Evolutionary conservation across 1,140 invertebrate species (phyloP), one percentile per base, ranked within the genome.

Genomic region (Cheumatopsyche charites): DNA sequence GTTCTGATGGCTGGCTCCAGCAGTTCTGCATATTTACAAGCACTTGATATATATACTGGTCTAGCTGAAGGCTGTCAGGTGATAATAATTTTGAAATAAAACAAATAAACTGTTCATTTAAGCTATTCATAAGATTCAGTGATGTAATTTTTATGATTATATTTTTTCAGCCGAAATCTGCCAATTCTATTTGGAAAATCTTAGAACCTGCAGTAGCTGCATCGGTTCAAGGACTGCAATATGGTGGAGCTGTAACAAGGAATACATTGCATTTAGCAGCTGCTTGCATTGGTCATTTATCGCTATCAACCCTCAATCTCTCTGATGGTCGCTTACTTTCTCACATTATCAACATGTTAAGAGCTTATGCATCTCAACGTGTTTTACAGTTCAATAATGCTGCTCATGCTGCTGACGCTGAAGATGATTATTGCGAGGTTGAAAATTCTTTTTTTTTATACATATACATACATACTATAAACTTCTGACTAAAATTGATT

Each of bases 401-500:
- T 45, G 41, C 25, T 41, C 49, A 71, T 62, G 19, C 61, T 70
- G 62, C 66, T 42, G 47, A 69, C 29, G 71, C 71, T n/a, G 74
- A 75, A 43, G 74, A 75, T 62, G 74, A 75, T 26, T 75, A 72
- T 45, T 75, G 74, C 45, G 74, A 75, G 63, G 74, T 75, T 36
- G 9, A n/a, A 47, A 47, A 7, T 47, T 47, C 12, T 6, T 47
- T 47, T 47, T 15, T 47, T 6, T 47, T 47, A 4, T 7, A n/a
- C 13, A 6, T 7, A n/a, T 47, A 47, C 43, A 3, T 12, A 15
- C 13, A n/a, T 36, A 47, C 2, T 47, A 7, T 47, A 15, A 7
- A 13, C 13, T 36, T 4, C 9, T 36, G 43, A 47, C n/a, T n/a
- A 47, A n/a, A 47, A 47, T 47, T 66, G 12, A 4, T 29, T 49